Evolutionary conservation across 2,797 vertebrate genomes (phyloP).

Genomic region (Intellagama lesueurii): DNA sequence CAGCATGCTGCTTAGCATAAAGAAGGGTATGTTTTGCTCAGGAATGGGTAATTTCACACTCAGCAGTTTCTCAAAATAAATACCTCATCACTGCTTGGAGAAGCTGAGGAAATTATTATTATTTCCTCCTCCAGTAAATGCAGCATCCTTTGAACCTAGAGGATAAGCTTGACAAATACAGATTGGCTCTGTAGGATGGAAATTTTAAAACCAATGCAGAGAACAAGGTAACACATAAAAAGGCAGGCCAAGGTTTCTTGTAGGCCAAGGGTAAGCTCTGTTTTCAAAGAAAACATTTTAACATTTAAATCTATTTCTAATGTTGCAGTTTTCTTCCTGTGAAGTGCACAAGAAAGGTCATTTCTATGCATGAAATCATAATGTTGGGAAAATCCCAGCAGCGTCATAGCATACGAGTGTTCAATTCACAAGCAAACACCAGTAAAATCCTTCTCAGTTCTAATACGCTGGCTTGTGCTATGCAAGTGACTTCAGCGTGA

Average conservation of each 20-base stretch:
- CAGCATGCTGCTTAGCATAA: constrained; percentile 19
- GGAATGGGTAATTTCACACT: constrained; percentile 33
- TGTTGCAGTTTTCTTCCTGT: neutral
- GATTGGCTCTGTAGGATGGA: neutral
- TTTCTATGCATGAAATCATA: neutral
- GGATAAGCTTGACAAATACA: neutral
- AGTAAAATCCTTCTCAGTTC: neutral
- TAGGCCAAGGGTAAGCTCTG: neutral
- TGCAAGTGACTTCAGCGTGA: neutral
- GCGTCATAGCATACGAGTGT: neutral
- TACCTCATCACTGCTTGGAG: neutral
- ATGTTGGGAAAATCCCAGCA: neutral
- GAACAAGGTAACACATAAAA: neutral
- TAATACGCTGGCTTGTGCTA: neutral
- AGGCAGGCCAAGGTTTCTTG: neutral
- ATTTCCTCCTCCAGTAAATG: constrained; percentile 27
- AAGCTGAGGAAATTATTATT: constrained; percentile 16
- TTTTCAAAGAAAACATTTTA: constrained; percentile 15
- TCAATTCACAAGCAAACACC: neutral
- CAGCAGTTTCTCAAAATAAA: constrained; percentile 42
- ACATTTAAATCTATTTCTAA: neutral
- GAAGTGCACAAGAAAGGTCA: neutral
- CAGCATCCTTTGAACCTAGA: constrained; percentile 19
- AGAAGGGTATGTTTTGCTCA: constrained; percentile 15
- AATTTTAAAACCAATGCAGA: constrained; percentile 29